phyloP scores from a whole-genome alignment of 2,797 vertebrate genomes.

The Acropternis orthonyx region DNA sequence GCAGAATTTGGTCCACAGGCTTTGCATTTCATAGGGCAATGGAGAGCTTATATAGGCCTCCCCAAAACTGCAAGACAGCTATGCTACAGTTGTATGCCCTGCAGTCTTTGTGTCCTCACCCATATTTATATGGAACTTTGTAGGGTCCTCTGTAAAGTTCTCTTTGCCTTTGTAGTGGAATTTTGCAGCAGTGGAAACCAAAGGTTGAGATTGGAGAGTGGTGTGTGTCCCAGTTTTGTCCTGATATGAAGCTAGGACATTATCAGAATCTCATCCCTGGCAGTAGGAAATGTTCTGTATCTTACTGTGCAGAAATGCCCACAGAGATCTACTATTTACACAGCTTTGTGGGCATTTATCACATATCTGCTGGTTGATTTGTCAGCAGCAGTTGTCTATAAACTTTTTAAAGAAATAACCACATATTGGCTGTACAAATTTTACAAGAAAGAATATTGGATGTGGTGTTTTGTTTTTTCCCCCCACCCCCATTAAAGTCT shows the following conservation, averaged over 20 bases:
- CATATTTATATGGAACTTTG: not conserved
- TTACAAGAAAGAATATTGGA: fast-evolving
- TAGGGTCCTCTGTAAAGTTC: not conserved
- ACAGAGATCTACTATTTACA: not conserved
- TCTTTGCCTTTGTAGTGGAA: not conserved
- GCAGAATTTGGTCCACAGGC: not conserved
- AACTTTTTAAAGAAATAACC: not conserved
- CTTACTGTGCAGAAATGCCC: not conserved
- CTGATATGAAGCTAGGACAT: not conserved
- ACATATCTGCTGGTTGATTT: not conserved
- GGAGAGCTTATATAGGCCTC: not conserved
- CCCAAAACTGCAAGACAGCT: not conserved
- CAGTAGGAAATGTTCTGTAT: not conserved
- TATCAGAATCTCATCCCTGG: not conserved
- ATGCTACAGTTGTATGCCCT: not conserved
- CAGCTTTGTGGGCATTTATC: not conserved
- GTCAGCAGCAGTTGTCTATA: not conserved
- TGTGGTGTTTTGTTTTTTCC: not conserved
- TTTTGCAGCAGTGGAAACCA: not conserved
- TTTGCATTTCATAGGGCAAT: not conserved
- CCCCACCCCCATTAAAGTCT: fast-evolving
- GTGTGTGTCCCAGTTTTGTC: not conserved
- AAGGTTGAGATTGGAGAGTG: not conserved
- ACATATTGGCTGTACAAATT: not conserved
- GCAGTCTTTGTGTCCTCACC: not conserved